Conservation (phyloP, 2,797 vertebrate species). For the Ctenopoma kingsleyae region DNA sequence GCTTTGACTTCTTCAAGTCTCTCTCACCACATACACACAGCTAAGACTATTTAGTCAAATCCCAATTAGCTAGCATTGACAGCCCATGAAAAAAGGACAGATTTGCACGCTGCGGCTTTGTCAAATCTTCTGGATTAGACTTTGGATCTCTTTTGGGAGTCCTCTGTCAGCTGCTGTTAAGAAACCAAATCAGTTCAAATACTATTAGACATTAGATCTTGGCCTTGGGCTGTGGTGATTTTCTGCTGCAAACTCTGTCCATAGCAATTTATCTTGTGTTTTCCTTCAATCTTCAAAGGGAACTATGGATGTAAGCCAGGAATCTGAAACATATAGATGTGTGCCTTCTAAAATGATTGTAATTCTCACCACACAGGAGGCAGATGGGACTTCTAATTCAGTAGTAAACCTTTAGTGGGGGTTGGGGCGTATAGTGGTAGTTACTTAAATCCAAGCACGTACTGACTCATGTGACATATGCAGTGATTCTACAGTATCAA, state of each 20-base stretch:
- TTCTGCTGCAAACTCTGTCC: slow-evolving; percentile 1
- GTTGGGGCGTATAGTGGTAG: slow-evolving; percentile 16
- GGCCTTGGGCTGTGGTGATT: neutral
- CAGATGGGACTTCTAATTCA: slow-evolving; percentile 80
- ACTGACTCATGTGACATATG: slow-evolving; percentile 57
- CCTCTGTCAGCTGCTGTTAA: slow-evolving; percentile 29
- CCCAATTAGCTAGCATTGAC: slow-evolving; percentile 66
- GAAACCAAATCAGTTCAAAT: slow-evolving; percentile 30
- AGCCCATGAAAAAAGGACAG: slow-evolving; percentile 55
- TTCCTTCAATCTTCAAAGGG: neutral
- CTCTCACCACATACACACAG: neutral
- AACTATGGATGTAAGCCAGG: neutral
- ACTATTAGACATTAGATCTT: neutral
- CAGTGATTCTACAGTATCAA: slow-evolving; percentile 34
- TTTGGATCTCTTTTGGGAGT: slow-evolving; percentile 54
- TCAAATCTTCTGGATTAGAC: slow-evolving; percentile 74
- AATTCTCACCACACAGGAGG: slow-evolving; percentile 66
- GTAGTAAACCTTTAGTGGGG: slow-evolving; percentile 71
- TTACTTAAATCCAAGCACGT: slow-evolving; percentile 60
- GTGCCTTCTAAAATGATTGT: slow-evolving; percentile 48
- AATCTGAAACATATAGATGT: slow-evolving; percentile 17
- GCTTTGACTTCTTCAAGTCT: slow-evolving; percentile 25
- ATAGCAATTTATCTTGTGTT: slow-evolving; percentile 4
- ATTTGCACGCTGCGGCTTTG: slow-evolving; percentile 65
- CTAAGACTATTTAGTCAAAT: slow-evolving; percentile 73